Evolutionary conservation across 2,797 vertebrate genomes (phyloP), one percentile per base, ranked within the genome.

Genomic region (Acrocephalus scirpaceus): DNA sequence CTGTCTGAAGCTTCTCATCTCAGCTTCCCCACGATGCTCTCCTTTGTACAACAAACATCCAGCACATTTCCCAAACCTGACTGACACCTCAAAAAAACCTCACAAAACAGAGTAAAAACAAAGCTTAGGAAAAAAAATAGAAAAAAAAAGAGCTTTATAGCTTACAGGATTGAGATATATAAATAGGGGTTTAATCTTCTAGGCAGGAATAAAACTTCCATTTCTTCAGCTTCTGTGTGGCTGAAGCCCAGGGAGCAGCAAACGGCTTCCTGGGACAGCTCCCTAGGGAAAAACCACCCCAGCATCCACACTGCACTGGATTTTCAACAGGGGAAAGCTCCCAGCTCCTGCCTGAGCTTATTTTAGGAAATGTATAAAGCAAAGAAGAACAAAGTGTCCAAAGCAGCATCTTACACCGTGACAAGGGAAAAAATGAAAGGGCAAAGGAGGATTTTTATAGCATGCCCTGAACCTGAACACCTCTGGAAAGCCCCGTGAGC

Each of bases 181-280:
- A 79, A 86, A 92, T 60, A 90, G 47, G 26, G 6, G 3, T 62
- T 96, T 95, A 61, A 77, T 92, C 71, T 91, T 66, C 44, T 13
- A 76, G 78, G 53, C 36, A 71, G 20, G 34, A 86, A 81, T 48
- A 79, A 48, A 94, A 82, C 26, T 92, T 75, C 9, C 10, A 62
- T 61, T 81, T 66, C 62, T 77, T 62, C 14, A 19, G 26, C 23
- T 64, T 75, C 50, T 32, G 14, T 56, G 51, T 19, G 36, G 60
- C 32, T 73, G 88, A 86, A 51, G 22, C 44, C 62, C 7, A 79
- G 47, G 23, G 38, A 89, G 47, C 34, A 62, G 66, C 29, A 82
- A 86, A 64, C 1, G 1, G 16, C 15, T 78, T 57, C 62, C 50
- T 67, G 54, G 57, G 45, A 48, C 19, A 90, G 36, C 11, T 2